Evolutionary conservation across 2,888 invertebrate genomes (phyloP).

Genomic region (Tiphia femorata): DNA sequence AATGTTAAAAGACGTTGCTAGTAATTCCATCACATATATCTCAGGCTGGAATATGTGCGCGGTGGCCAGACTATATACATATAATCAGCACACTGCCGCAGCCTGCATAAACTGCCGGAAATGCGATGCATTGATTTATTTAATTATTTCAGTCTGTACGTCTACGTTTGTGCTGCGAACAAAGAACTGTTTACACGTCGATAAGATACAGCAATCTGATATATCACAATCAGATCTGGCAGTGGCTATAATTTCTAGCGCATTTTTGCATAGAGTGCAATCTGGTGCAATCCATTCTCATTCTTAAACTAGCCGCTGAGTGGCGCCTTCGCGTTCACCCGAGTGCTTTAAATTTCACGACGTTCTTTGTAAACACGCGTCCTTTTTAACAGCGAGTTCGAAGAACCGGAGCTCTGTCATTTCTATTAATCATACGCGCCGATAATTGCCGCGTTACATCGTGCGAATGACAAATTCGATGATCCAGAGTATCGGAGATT

Average conservation of each 20-base stretch:
- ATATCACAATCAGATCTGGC: slow-evolving; percentile 24
- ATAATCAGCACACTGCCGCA: no score
- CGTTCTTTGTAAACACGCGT: slow-evolving; percentile 33
- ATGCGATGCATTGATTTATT: no score
- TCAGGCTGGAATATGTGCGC: no score
- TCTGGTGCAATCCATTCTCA: background rate
- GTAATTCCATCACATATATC: no score
- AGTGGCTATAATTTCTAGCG: background rate
- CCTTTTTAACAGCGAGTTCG: slow-evolving; percentile 3
- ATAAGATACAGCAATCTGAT: slow-evolving; percentile 28
- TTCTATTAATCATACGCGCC: no score
- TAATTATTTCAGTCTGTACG: no score
- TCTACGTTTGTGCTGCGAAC: no score
- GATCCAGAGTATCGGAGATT: background rate
- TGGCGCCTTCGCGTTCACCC: slow-evolving; percentile 10
- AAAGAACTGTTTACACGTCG: no score
- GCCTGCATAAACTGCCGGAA: no score
- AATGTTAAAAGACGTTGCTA: no score
- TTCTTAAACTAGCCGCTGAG: background rate
- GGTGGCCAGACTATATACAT: no score
- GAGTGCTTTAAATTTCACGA: slow-evolving; percentile 32
- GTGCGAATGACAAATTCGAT: background rate
- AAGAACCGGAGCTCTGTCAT: background rate
- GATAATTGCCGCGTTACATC: background rate
- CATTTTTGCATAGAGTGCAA: background rate